A percentile compares a stretch with the other conserved stretches of the same genome.
Evolutionary conservation across 2,797 vertebrate genomes (phyloP).

Genomic region (Triplophysa bombifrons): DNA sequence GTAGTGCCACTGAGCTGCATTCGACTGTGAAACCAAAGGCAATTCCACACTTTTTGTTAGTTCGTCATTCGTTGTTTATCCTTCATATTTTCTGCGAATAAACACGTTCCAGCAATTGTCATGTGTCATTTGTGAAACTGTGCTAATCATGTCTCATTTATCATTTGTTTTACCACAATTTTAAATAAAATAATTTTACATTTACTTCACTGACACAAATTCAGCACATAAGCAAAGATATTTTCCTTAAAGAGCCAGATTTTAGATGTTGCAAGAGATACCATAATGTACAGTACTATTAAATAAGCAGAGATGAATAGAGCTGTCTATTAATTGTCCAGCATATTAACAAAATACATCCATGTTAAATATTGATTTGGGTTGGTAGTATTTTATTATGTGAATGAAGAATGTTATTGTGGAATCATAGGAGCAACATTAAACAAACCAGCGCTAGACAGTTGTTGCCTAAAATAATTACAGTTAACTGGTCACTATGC

Average conservation of each 20-base stretch:
- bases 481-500: too few species aligned
- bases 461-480: too few species aligned
- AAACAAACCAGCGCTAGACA: too few species aligned
- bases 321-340: neutral
- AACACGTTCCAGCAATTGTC: neutral
- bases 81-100: neutral
- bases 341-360: neutral
- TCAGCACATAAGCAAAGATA: neutral
- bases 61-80: slow-evolving; percentile 17
- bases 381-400: neutral
- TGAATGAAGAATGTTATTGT: neutral
- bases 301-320: neutral
- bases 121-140: neutral
- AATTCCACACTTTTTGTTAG: slow-evolving; percentile 63
- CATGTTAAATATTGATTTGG: neutral
- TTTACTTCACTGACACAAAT: neutral
- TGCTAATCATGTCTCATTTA: neutral
- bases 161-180: slow-evolving; percentile 15
- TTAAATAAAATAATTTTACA: neutral
- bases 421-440: neutral
- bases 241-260: neutral
- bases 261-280: neutral
- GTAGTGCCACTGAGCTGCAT: slow-evolving; percentile 34
- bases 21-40: slow-evolving; percentile 49
- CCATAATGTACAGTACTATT: neutral